A percentile compares a stretch with the other conserved stretches of the same genome.
phyloP scores from a whole-genome alignment of 2,888 invertebrate species.

The Euplagia quadripunctaria region DNA sequence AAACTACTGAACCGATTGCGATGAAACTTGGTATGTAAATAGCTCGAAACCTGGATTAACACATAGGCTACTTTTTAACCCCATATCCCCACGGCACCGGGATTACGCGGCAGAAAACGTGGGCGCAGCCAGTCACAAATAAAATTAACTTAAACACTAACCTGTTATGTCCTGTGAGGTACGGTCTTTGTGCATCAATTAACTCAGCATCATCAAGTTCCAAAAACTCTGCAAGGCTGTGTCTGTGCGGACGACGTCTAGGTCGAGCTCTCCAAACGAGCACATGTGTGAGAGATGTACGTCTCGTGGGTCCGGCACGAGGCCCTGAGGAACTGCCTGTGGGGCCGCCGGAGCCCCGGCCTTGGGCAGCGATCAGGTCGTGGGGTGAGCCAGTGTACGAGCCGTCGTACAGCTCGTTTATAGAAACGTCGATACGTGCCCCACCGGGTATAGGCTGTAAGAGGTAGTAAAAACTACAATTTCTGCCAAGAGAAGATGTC shows the following conservation, averaged over 20 bases:
- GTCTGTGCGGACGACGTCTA: conserved; percentile 89
- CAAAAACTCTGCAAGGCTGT: conserved; percentile 95
- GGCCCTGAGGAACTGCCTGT: conserved; percentile 81
- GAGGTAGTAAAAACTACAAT: not conserved
- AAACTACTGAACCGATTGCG: too few relatives aligned
- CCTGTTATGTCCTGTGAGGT: conserved; percentile 96
- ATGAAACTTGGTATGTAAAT: too few relatives aligned
- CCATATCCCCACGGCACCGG: too few relatives aligned
- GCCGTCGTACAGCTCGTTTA: conserved; percentile 98
- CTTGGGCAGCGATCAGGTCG: conserved; percentile 94
- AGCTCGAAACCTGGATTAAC: too few relatives aligned
- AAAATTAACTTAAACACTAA: conserved; percentile 51
- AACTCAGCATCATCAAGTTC: conserved; percentile 94
- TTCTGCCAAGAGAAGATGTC: too few relatives aligned
- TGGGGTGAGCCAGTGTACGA: conserved; percentile 98
- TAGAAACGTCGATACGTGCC: conserved; percentile 97
- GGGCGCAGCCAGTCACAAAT: too few relatives aligned
- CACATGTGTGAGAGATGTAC: conserved; percentile 84
- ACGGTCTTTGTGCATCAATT: conserved; percentile 93
- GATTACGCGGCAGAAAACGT: too few relatives aligned
- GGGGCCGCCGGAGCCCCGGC: conserved; percentile 83
- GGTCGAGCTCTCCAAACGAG: conserved; percentile 86
- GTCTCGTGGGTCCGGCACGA: conserved; percentile 92
- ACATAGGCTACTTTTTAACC: too few relatives aligned
- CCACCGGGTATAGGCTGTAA: conserved; percentile 91